Base-by-base conservation (phyloP, 2,888 invertebrate genomes). In the Zonitis immaculata region DNA sequence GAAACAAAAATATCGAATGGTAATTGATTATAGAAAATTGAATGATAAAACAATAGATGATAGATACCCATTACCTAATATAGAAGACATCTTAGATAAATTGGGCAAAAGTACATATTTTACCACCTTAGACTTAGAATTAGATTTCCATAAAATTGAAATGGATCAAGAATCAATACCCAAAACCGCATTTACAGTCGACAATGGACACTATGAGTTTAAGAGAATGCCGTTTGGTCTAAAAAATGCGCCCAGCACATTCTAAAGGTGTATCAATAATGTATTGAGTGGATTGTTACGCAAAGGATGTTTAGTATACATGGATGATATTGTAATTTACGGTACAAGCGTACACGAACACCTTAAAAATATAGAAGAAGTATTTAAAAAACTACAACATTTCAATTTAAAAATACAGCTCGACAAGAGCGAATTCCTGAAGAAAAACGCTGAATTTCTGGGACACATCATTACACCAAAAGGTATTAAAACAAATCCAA, bases 11-110 rank as follows among this genome's bases (percentile, higher is more conserved):
- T 28, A 11, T 9, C 9, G 28, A n/a, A 8, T 28, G 11, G 28
- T 28, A n/a, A 9, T 28, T 7, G 28, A 28, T 4, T 28, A 28
- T 4, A 1, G 28, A 9, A 28, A 28, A 28, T n/a, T 28, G 3
- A 28, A 28, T 28, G n/a, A 28, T 8, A 2, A 3, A 8, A 28
- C 28, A 1, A 11, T 28, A 2, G 58, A 60, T 12, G 69, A 71
- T 48, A 61, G 55, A 56, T 70, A 68, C 22, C 67, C 65, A 1
- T 50, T 70, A 22, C 68, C 61, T 56, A 64, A 68, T 42, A 67
- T 73, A 6, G 54, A 59, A 1, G 68, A 71, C n/a, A 60, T 71
- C 5, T 50, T 72, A 20, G 68, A 71, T 42, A 63, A 68, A 50
- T 44, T 70, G 20, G 70, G 70, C 1, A 55, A 60, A 48, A 62